Conservation (phyloP, 2,888 invertebrate genomes). For the Pachydiplax longipennis region DNA sequence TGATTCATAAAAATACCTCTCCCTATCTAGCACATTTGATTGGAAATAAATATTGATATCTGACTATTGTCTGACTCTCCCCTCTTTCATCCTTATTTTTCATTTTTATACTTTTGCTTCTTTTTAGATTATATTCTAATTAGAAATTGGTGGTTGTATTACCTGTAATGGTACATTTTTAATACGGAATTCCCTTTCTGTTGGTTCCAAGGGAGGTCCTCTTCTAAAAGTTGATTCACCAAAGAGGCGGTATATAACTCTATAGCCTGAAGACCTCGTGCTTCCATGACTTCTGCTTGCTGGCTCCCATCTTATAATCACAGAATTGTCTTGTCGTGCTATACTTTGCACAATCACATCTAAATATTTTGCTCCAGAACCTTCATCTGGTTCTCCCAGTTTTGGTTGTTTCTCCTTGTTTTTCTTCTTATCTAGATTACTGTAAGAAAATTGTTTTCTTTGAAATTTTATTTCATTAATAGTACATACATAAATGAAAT, state of each 20-base stretch:
- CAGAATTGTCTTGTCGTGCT: conserved; percentile 83
- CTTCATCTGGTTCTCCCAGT: neutral
- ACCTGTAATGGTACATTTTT: conserved; percentile 91
- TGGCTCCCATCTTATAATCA: conserved; percentile 91
- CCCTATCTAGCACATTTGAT: no score
- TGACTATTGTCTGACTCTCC: no score
- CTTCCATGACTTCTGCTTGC: conserved; percentile 88
- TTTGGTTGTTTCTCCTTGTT: conserved; percentile 17
- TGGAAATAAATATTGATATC: no score
- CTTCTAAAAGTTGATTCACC: conserved; percentile 90
- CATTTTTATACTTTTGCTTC: no score
- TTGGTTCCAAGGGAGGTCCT: conserved; percentile 87
- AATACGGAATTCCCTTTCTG: conserved; percentile 90
- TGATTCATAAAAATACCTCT: no score
- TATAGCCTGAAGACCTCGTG: conserved; percentile 85
- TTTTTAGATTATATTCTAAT: no score
- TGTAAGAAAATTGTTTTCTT: neutral
- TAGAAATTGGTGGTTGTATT: conserved; percentile 50
- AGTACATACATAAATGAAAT: neutral
- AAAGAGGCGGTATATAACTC: conserved; percentile 87
- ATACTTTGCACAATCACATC: conserved; percentile 83
- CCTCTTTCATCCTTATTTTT: no score
- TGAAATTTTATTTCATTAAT: neutral
- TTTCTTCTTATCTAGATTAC: conserved; percentile 26
- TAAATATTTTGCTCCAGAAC: neutral